Conservation (phyloP, 2,888 invertebrate genomes). For the Autographa pulchrina region DNA sequence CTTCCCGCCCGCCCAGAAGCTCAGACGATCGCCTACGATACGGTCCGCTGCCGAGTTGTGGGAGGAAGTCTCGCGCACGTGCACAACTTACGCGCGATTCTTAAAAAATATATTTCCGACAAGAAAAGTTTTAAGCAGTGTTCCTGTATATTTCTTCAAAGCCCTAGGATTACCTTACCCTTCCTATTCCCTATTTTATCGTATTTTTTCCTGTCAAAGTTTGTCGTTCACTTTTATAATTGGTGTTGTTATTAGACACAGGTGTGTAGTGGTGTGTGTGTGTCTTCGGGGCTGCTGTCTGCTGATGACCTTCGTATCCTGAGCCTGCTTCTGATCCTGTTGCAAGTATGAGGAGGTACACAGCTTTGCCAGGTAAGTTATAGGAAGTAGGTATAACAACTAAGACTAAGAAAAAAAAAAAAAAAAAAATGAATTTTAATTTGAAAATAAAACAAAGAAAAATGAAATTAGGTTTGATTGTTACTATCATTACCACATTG, state of each 20-base stretch:
- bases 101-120: slow-evolving; percentile 52
- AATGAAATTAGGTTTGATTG: no score
- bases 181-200: slow-evolving; percentile 33
- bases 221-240: slow-evolving; percentile 60
- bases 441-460: no score
- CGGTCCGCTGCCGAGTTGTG: slow-evolving; percentile 79
- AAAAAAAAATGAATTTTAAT: no score
- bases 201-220: slow-evolving; percentile 53
- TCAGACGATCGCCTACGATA: slow-evolving; percentile 79
- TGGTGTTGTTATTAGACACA: slow-evolving; percentile 69
- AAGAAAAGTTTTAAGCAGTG: slow-evolving; percentile 65
- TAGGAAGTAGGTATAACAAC: background rate
- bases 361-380: slow-evolving; percentile 80
- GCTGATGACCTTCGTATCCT: slow-evolving; percentile 77
- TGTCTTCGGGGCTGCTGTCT: slow-evolving; percentile 70
- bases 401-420: background rate
- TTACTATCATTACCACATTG: no score
- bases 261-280: slow-evolving; percentile 82
- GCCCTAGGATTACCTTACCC: slow-evolving; percentile 25
- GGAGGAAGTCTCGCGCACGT: slow-evolving; percentile 75
- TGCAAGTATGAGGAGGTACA: slow-evolving; percentile 79
- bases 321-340: slow-evolving; percentile 63
- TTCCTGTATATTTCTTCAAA: slow-evolving; percentile 38
- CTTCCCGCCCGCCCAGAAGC: slow-evolving; percentile 85
- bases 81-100: slow-evolving; percentile 76